Evolutionary conservation across 2,113 vertebrate species (phyloP), one percentile per base, ranked within the genome.

Genomic region (Oncorhynchus keta): DNA sequence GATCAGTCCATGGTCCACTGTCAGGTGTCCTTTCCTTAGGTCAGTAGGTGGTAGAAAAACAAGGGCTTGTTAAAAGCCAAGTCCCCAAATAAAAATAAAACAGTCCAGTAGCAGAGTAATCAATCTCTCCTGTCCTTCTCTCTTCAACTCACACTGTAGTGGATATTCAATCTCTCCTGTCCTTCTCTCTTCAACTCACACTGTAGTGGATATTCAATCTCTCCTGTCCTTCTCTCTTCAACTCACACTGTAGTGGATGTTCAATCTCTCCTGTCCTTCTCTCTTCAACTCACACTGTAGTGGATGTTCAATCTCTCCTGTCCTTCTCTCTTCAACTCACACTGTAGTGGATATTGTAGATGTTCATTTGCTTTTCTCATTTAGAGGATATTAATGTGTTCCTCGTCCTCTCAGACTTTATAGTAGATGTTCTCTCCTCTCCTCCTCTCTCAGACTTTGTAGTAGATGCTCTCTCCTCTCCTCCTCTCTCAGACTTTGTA

Each of bases 311-410:
- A 9, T 66, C 51, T 24, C 12, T 64, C 16, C 28, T 35, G 32
- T 18, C 26, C 70, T 64, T 9, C 49, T 55, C 49, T 55, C 16
- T 12, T 14, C 64, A 66, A 66, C 64, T 66, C 64, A 30, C 24
- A 30, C 28, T 35, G 11, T 11, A 26, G 61, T 66, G 14, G 8
- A 62, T 5, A n/a, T 20, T 24, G 61, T 8, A 62, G 5, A 88
- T 87, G 86, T 80, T 74, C 12, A 81, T 88, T 85, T 51, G 49
- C 49, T 14, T 14, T 14, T 13, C 12, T 84, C 86, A 85, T 83
- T 51, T 14, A 13, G 49, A 51, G 14, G 49, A 51, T 12, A 51
- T 3, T 51, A 14, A 51, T 51, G 9, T 14, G 8, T 13, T 51
- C 61, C 61, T n/a, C 1, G 1, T 64, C 16, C 49, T 28, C 26